Percentiles rank a stretch among this genome's conserved stretches.
Evolutionary conservation across 2,113 vertebrate genomes (phyloP).

Genomic region (Strigops habroptila): DNA sequence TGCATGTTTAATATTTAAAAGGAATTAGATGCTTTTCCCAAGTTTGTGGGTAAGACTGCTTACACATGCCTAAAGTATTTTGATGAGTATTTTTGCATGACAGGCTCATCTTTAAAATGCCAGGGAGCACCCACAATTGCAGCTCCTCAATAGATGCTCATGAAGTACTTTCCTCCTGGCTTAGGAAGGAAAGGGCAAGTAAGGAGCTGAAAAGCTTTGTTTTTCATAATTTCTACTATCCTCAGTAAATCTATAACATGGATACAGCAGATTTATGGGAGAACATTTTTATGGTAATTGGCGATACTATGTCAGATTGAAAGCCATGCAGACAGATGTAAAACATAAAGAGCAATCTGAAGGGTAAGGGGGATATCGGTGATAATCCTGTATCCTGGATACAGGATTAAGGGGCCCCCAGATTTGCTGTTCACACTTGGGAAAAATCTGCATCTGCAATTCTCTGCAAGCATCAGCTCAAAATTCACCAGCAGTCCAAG

Average conservation of each 20-base stretch:
- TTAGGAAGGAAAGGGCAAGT: neutral
- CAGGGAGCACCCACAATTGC: neutral
- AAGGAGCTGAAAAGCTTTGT: neutral
- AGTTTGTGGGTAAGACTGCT: neutral
- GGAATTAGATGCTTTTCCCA: neutral
- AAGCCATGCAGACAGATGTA: neutral
- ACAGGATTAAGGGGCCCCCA: neutral
- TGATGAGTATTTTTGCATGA: neutral
- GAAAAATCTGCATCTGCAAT: neutral
- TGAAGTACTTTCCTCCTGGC: neutral
- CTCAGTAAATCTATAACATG: neutral
- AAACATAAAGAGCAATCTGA: rapidly evolving
- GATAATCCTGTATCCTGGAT: neutral
- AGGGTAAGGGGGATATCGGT: rapidly evolving
- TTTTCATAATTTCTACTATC: neutral
- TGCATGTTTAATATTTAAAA: neutral
- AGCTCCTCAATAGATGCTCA: neutral
- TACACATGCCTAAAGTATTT: neutral
- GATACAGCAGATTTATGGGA: neutral
- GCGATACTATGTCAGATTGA: neutral
- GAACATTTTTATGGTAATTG: neutral
- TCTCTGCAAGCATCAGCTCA: neutral
- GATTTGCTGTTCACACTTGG: neutral
- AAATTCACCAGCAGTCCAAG: neutral
- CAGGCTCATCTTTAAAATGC: neutral